These are phyloP conservation scores for Miniopterus natalensis DNA, from an alignment of 2,113 vertebrate genomes.

Conservation along the genomic window DNA sequence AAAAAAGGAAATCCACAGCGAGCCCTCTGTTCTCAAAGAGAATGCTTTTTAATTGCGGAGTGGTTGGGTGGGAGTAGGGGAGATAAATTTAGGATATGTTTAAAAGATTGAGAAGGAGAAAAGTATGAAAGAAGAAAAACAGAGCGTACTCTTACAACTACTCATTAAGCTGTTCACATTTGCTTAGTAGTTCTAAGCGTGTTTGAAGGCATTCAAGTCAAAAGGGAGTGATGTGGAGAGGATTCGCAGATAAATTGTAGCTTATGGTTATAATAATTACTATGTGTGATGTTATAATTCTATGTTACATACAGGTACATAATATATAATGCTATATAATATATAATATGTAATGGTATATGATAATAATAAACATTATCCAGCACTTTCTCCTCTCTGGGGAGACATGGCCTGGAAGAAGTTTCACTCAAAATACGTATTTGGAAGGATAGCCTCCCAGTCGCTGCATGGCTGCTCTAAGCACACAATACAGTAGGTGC, in stretches of 20 bases:
- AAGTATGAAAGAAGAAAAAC: slow-evolving; percentile 20
- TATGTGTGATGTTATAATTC: background rate
- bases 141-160: background rate
- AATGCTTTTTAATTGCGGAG: background rate
- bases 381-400: background rate
- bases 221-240: background rate
- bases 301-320: background rate
- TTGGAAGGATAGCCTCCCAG: background rate
- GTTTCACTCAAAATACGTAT: background rate
- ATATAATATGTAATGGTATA: background rate
- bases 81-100: slow-evolving; percentile 26
- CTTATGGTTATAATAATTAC: slow-evolving; percentile 30
- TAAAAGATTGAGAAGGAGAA: slow-evolving; percentile 32
- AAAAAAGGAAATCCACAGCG: background rate
- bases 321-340: background rate
- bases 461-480: background rate
- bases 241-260: background rate
- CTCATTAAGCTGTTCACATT: background rate
- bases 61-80: background rate
- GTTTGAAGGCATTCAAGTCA: background rate
- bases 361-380: background rate
- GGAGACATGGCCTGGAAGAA: background rate
- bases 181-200: background rate
- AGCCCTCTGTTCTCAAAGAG: background rate
- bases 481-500: background rate